Evolutionary conservation across 2,113 vertebrate species (phyloP).

Genomic region (Corynorhinus townsendii): DNA sequence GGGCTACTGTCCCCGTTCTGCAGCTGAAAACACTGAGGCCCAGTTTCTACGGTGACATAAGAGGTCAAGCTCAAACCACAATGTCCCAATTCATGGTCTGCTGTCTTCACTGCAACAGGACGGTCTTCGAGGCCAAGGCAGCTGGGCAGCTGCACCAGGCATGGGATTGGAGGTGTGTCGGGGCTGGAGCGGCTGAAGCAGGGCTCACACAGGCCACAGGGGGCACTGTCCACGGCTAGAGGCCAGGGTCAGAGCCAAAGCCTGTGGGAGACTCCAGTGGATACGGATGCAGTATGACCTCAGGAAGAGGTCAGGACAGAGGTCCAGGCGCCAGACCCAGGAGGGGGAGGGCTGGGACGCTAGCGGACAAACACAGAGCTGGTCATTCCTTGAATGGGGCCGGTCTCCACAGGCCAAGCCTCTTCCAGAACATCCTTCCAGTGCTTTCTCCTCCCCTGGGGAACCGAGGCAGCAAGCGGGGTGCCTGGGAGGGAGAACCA

Average conservation of each 20-base stretch:
- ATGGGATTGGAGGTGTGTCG: no score
- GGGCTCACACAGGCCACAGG: background rate
- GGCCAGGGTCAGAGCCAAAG: background rate
- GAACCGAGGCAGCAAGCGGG: background rate
- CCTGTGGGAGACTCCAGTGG: fast-evolving
- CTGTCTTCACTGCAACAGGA: background rate
- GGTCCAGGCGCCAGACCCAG: background rate
- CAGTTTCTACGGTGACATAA: fast-evolving
- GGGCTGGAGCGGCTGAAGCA: no score
- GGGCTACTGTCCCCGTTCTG: background rate
- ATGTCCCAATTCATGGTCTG: fast-evolving
- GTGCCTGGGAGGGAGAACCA: background rate
- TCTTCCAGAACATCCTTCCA: background rate
- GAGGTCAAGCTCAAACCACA: background rate
- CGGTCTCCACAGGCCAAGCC: background rate
- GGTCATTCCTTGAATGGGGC: fast-evolving
- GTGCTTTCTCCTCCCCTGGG: no score
- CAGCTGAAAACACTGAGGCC: background rate
- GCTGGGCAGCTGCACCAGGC: background rate
- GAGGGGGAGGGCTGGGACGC: no score
- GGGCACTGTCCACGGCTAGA: background rate
- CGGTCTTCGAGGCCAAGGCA: background rate
- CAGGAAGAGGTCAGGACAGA: background rate
- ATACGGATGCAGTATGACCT: fast-evolving
- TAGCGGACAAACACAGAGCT: background rate